Evolutionary conservation across 2,113 vertebrate species (phyloP).

Genomic region (Falco punctatus): DNA sequence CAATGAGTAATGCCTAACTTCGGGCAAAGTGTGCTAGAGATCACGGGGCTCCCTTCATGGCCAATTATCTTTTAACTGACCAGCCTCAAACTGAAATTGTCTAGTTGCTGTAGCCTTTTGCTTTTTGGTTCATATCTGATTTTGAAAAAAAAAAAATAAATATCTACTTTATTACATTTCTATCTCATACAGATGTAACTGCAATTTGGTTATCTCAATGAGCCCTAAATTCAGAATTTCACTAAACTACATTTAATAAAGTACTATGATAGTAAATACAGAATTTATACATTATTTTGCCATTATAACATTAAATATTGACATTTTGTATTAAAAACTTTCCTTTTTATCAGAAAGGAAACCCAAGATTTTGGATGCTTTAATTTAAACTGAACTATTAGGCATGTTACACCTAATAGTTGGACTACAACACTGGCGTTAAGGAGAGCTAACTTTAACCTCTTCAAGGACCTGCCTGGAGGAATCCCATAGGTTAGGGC

Average conservation of each 20-base stretch:
- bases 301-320: neutral
- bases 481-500: too few species aligned
- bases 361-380: neutral
- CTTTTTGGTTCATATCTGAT: neutral
- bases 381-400: neutral
- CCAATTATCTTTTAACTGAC: neutral
- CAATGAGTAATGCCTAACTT: neutral
- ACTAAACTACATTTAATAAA: neutral
- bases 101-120: neutral
- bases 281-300: neutral
- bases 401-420: too few species aligned
- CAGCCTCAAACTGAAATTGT: neutral
- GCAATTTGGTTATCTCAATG: neutral
- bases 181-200: neutral
- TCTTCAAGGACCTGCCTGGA: too few species aligned
- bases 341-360: neutral
- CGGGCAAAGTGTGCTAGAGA: neutral
- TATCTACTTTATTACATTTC: neutral
- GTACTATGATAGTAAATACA: neutral
- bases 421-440: too few species aligned
- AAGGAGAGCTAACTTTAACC: too few species aligned
- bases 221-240: neutral
- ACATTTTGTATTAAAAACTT: neutral
- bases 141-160: too few species aligned
- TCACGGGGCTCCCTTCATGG: neutral